Conservation (phyloP, 2,888 invertebrate species). For the Catocala sponsa region DNA sequence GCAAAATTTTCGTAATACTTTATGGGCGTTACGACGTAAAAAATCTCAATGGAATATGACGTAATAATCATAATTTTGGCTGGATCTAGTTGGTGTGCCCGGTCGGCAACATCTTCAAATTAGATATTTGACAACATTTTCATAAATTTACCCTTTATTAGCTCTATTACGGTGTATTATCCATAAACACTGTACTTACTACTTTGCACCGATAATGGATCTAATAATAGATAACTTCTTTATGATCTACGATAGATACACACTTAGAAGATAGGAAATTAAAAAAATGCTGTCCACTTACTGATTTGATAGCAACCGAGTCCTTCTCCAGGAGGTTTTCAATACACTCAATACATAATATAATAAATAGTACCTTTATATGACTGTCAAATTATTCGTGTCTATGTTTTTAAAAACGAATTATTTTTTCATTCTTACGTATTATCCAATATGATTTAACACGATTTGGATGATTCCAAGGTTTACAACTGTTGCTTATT, state of each 20-base stretch:
- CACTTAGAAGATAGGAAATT: conserved; percentile 4
- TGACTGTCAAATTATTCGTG: conserved; percentile 65
- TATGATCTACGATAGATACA: no score
- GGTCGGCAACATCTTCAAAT: conserved; percentile 28
- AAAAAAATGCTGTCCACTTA: conserved; percentile 45
- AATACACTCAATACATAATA: conserved; percentile 71
- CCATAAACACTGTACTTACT: conserved; percentile 28
- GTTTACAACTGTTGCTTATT: conserved; percentile 72
- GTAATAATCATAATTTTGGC: conserved; percentile 35
- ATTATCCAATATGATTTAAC: conserved; percentile 70
- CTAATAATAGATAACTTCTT: background rate
- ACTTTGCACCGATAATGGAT: conserved; percentile 26
- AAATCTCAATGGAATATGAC: conserved; percentile 43
- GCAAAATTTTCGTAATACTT: conserved; percentile 1
- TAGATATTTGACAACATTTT: conserved; percentile 29
- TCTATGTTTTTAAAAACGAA: conserved; percentile 47
- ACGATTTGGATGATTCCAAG: conserved; percentile 65
- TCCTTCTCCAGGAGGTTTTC: conserved; percentile 45
- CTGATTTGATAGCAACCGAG: conserved; percentile 46
- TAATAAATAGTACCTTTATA: conserved; percentile 60
- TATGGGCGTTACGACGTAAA: conserved; percentile 21
- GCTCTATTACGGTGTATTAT: conserved; percentile 6
- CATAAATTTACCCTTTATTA: conserved; percentile 15
- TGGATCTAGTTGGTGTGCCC: conserved; percentile 71
- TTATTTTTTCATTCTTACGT: conserved; percentile 73